Percentiles rank a stretch among this genome's conserved stretches.
phyloP scores from a whole-genome alignment of 2,797 vertebrate genomes.

The Phrynocephalus guinanensis region DNA sequence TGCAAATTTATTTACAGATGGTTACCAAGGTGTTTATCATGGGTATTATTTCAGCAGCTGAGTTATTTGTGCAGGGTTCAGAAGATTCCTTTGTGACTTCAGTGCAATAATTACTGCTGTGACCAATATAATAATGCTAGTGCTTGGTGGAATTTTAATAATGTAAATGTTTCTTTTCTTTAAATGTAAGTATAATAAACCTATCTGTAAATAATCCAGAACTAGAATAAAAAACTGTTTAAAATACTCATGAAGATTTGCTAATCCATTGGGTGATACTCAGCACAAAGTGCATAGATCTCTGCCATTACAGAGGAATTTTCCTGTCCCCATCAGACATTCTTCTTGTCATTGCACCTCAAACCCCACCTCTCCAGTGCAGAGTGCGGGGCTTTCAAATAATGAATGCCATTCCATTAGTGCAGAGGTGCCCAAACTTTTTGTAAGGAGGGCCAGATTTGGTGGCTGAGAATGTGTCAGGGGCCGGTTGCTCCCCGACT shows the following conservation, averaged over 20 bases:
- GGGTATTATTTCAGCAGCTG: conserved; percentile 66
- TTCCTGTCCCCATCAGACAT: not conserved
- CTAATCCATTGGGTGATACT: not conserved
- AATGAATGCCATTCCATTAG: not conserved
- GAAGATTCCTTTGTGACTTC: conserved; percentile 65
- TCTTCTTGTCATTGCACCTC: not conserved
- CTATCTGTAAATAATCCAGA: conserved; percentile 48
- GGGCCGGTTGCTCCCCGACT: no score
- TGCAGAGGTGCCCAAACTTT: no score
- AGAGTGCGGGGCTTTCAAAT: not conserved
- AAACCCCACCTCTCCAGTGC: not conserved
- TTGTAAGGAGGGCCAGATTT: no score
- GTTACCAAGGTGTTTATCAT: conserved; percentile 69
- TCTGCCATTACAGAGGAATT: not conserved
- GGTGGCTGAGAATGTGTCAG: no score
- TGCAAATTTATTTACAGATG: conserved; percentile 73
- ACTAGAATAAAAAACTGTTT: conserved; percentile 28
- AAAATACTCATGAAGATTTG: conserved; percentile 16
- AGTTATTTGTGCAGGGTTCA: conserved; percentile 55
- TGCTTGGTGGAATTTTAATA: conserved; percentile 57
- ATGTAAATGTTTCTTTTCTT: conserved; percentile 61
- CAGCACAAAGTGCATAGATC: not conserved
- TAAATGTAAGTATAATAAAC: conserved; percentile 60
- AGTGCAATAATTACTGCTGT: conserved; percentile 54
- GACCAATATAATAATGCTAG: conserved; percentile 56